These are phyloP conservation scores for Litocranius walleri DNA, from an alignment of 2,113 vertebrate genomes.

Conservation along the genomic window DNA sequence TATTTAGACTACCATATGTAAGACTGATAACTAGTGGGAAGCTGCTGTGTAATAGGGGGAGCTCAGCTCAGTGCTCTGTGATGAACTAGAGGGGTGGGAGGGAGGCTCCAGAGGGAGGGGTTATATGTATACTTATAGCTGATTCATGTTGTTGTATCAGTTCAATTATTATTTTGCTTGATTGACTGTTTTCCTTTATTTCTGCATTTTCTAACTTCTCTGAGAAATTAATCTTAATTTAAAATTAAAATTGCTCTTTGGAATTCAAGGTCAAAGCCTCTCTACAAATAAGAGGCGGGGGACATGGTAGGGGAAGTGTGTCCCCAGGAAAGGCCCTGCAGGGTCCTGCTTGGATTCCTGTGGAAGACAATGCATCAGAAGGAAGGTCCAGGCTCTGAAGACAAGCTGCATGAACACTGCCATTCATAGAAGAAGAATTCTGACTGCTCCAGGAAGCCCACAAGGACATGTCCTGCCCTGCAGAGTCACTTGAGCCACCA, in stretches of 20 bases:
- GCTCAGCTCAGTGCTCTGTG: neutral
- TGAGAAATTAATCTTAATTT: neutral
- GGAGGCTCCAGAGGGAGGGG: neutral
- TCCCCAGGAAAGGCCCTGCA: neutral
- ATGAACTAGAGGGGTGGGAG: neutral
- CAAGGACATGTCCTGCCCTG: constrained; percentile 78
- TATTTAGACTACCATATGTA: neutral
- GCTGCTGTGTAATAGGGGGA: neutral
- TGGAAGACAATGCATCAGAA: constrained; percentile 85
- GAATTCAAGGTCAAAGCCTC: neutral
- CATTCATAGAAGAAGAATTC: constrained; percentile 83
- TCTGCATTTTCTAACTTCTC: neutral
- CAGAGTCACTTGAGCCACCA: constrained; percentile 85
- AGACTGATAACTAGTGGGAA: neutral
- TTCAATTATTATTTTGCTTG: neutral
- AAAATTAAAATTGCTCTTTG: neutral
- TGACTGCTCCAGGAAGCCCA: constrained; percentile 85
- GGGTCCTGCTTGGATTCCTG: constrained; percentile 2
- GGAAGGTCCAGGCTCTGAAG: constrained; percentile 80
- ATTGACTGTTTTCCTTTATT: neutral
- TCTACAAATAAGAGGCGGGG: neutral
- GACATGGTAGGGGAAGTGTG: neutral
- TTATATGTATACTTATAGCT: neutral
- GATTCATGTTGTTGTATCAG: neutral
- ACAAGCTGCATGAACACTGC: constrained; percentile 79